Base-by-base conservation (phyloP, 92 coral and sea anemone species). In the Epizoanthus scotinus region DNA sequence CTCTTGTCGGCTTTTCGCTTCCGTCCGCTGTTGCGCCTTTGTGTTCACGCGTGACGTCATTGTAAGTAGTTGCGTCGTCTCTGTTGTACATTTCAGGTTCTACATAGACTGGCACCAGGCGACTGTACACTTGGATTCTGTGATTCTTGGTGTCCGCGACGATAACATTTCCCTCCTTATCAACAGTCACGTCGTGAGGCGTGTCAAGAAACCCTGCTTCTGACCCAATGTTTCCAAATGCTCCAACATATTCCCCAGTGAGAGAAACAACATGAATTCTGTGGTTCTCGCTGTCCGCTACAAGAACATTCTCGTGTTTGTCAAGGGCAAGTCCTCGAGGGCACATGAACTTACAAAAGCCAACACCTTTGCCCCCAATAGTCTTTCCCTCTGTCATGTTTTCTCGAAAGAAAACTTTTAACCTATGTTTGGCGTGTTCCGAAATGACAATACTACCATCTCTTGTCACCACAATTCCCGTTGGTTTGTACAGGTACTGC, bases 131-230 rank as follows among this genome's bases (percentile, higher is more conserved):
- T 75, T 95, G 98, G 73, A 95, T 50, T 44, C 98, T 89, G 82
- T 95, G 92, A 64, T 95, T 95, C 78, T 91, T 95, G 28, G 95
- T 86, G 50, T 95, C 98, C 2, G 97, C 97, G 10, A 95, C 98
- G 36, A 95, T 64, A 13, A 95, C 82, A 34, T 89, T 95, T 42
- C 91, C 97, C 29, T 81, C 78, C 28, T 79, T 64, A 74, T 84
- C 93, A 47, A 95, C 81, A 34, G 87, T 86, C 10, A 95, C 92
- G 67, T 89, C 98, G 81, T 89, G 91, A 27, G 98, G 98, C 28
- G 98, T 88, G 72, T 95, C 89, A 44, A 95, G 87, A 60, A 70
- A 91, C 25, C 98, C 98, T 6, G 94, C 79, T 13, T 86, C 88
- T 15, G 84, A 85, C 0, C 98, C 98, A 29, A 93, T 83, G 57